Percentiles rank a stretch among this genome's conserved stretches.
These are phyloP conservation scores for Paracanthobrama guichenoti DNA, from an alignment of 2,113 vertebrate genomes.

Conservation along the genomic window DNA sequence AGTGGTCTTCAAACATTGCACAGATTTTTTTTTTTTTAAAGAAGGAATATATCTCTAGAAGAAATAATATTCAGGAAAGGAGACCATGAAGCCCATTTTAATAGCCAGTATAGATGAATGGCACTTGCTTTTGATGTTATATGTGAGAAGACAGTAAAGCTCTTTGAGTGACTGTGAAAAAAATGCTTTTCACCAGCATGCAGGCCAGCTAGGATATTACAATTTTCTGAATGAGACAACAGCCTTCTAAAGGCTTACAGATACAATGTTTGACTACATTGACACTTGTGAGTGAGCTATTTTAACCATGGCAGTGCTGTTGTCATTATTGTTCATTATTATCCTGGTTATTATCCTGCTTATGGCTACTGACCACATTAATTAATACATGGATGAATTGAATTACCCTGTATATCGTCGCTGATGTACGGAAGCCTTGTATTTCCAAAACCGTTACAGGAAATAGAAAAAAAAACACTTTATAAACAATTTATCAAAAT, in stretches of 20 bases:
- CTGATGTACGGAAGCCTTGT: too few species aligned
- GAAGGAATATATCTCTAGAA: not conserved
- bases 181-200: not conserved
- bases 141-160: not conserved
- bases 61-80: not conserved
- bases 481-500: too few species aligned
- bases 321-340: not conserved
- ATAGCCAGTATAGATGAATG: not conserved
- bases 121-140: constrained; percentile 3
- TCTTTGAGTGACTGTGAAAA: constrained; percentile 14
- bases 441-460: too few species aligned
- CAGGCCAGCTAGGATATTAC: constrained; percentile 15
- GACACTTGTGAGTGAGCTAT: not conserved
- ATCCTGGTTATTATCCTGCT: not conserved
- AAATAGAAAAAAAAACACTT: too few species aligned
- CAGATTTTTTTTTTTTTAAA: constrained; percentile 9
- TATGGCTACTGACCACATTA: not conserved
- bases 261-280: constrained; percentile 24
- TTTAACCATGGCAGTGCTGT: not conserved
- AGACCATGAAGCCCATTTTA: not conserved
- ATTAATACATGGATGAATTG: not conserved
- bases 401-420: not conserved
- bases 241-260: not conserved
- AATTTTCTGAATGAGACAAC: constrained; percentile 1
- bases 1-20: constrained; percentile 41